phyloP scores from a whole-genome alignment of 1,140 invertebrate genomes.

The Pogonognathellus flavescens region DNA sequence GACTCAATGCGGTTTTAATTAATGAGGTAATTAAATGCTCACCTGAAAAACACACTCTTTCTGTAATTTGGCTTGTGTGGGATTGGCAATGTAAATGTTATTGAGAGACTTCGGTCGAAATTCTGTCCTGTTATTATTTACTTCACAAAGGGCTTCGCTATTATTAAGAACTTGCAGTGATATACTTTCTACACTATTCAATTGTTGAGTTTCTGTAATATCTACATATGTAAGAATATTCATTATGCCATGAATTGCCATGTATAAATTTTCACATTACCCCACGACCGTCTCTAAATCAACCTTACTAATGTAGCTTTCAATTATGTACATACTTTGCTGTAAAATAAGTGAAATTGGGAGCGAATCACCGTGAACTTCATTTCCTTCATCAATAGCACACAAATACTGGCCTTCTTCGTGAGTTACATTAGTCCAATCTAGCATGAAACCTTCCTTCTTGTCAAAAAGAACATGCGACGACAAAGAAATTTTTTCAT shows the following conservation, averaged over 20 bases:
- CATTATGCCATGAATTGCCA: too few species aligned
- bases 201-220: not conserved
- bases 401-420: slow-evolving; percentile 20
- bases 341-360: not conserved
- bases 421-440: not conserved
- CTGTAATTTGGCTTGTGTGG: slow-evolving; percentile 21
- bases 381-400: not conserved
- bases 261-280: too few species aligned
- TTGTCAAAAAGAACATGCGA: not conserved
- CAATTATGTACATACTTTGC: not conserved
- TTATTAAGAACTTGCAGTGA: not conserved
- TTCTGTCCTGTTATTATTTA: not conserved
- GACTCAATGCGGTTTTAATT: too few species aligned
- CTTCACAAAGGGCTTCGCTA: not conserved
- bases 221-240: too few species aligned
- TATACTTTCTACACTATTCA: not conserved
- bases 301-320: too few species aligned
- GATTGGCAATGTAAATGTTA: slow-evolving; percentile 21
- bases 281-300: too few species aligned
- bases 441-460: not conserved
- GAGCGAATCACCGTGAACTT: not conserved
- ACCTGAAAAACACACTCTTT: slow-evolving; percentile 14
- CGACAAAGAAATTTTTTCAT: not conserved
- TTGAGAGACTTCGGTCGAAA: slow-evolving; percentile 6
- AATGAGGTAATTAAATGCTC: not conserved